A percentile compares a stretch with the other conserved stretches of the same genome.
phyloP scores from a whole-genome alignment of 1,140 invertebrate species.

The Drosophila nigrodunni region DNA sequence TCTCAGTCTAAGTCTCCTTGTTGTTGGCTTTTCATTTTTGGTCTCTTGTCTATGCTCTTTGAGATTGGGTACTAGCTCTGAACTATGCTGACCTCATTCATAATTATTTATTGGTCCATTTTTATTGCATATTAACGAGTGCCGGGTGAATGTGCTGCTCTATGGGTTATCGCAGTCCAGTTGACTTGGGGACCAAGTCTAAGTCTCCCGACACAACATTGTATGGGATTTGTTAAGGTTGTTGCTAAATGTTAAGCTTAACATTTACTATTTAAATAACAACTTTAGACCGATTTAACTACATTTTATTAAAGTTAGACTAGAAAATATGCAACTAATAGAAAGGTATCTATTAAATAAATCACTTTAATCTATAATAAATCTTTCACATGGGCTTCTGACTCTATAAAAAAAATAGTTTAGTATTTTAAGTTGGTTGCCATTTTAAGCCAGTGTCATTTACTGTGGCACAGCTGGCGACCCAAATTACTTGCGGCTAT shows the following conservation, averaged over 20 bases:
- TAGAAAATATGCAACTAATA: no score
- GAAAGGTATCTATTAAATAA: no score
- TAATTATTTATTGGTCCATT: conserved; percentile 83
- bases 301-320: conserved; percentile 4
- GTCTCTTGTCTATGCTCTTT: conserved; percentile 66
- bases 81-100: conserved; percentile 83
- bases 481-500: conserved; percentile 19
- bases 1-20: conserved; percentile 37
- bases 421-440: not conserved
- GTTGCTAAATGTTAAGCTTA: conserved; percentile 19
- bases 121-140: conserved; percentile 83
- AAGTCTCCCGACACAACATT: conserved; percentile 13
- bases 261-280: conserved; percentile 14
- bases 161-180: conserved; percentile 57
- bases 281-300: conserved; percentile 23
- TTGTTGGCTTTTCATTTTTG: conserved; percentile 33
- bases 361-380: no score
- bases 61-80: conserved; percentile 60
- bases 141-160: conserved; percentile 62
- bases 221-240: not conserved
- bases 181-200: conserved; percentile 56
- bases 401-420: no score
- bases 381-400: no score
- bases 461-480: not conserved
- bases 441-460: conserved; percentile 18